Base-by-base conservation (phyloP, 2,797 vertebrate species). In the Pelobates cultripes region DNA sequence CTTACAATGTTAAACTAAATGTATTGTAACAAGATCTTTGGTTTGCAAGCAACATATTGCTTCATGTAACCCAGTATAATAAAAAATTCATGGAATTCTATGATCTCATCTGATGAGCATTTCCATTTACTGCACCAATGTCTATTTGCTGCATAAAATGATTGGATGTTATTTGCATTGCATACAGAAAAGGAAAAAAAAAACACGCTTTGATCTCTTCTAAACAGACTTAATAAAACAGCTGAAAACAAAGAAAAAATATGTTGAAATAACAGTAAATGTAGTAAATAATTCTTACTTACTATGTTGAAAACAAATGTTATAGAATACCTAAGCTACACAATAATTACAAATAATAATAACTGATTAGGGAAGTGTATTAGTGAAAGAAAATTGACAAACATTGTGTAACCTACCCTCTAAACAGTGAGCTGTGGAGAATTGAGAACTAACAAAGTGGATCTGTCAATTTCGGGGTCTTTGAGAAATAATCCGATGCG, bases 21-120 rank as follows among this genome's bases (percentile, higher is more conserved):
- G 63, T 60, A 73, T 72, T 82, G 68, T 55, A 77, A 77, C 70
- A 77, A 82, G 74, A 72, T 72, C 10, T 42, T 72, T 82, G 45
- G 47, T 57, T 72, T 76, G 45, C 66, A 75, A 82, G 57, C 60
- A 67, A 63, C 73, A 70, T 70, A 70, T 47, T 75, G 53, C 66
- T 76, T 68, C 44, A 40, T 71, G 45, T 82, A 72, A 82, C 61
- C 43, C 57, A 45, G 74, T 28, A 66, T 67, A 71, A 78, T 77
- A 82, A 82, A 82, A 81, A 45, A 77, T 73, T 60, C 61, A 77
- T 75, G 42, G 45, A 44, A 64, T 71, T 13, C 71, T 80, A 74
- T 75, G 78, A 80, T 80, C 71, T 74, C 64, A 74, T 80, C 51
- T 40, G 6, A 51, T 75, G 72, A 74, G 53, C 64, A 47, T 69